Evolutionary conservation across 2,888 invertebrate species (phyloP).

Genomic region (Melangyna quadrimaculata): DNA sequence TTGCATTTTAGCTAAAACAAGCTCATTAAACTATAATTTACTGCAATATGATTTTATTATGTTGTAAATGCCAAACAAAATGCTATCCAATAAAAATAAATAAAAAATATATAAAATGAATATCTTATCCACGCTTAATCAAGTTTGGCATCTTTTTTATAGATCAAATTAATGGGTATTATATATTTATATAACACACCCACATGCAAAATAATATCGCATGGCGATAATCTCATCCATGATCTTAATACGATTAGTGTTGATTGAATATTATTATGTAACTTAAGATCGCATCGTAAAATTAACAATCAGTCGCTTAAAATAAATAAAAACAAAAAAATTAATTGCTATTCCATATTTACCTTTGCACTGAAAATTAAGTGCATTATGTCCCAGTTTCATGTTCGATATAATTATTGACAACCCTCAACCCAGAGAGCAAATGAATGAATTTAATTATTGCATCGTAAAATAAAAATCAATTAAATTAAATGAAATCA

Average conservation of each 20-base stretch:
- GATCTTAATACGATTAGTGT: background rate
- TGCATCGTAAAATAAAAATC: conserved; percentile 8
- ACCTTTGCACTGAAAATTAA: conserved; percentile 31
- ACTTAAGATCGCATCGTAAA: background rate
- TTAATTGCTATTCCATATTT: conserved; percentile 11
- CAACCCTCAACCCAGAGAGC: background rate
- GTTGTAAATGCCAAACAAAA: conserved; percentile 30
- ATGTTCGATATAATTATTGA: background rate
- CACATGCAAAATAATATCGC: background rate
- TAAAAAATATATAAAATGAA: background rate
- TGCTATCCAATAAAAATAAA: conserved; percentile 3
- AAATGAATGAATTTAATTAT: conserved; percentile 2
- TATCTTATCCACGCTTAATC: background rate
- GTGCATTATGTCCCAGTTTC: conserved; percentile 39
- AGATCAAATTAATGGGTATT: background rate
- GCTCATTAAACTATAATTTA: conserved; percentile 24
- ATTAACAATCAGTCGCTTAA: background rate
- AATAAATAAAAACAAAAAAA: background rate
- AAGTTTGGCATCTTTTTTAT: background rate
- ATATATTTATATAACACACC: background rate
- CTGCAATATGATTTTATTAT: conserved; percentile 9
- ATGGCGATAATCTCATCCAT: background rate
- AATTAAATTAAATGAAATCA: conserved; percentile 26
- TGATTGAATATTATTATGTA: conserved; percentile 18
- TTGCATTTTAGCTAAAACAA: background rate